A percentile compares a stretch with the other conserved stretches of the same genome.
Conservation (phyloP, 1,140 invertebrate genomes). For the Glomeris maerens region DNA sequence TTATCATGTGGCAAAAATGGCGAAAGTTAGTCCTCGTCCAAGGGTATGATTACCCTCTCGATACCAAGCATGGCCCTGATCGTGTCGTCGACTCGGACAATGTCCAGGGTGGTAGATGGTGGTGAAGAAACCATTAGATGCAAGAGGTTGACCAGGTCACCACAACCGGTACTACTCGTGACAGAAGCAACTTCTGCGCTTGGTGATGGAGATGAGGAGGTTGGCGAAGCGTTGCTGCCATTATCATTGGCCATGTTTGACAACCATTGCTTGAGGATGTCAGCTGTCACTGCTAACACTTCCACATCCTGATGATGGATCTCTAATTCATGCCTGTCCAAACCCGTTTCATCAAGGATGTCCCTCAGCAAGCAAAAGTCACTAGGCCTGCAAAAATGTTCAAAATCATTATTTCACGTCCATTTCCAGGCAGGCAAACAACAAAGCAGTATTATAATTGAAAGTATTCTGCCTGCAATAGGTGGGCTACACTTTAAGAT, state of each 20-base stretch:
- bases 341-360: not conserved
- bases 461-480: no score
- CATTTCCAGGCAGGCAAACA: not conserved
- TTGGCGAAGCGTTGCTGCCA: no score
- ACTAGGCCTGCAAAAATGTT: not conserved
- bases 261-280: no score
- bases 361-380: not conserved
- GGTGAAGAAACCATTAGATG: not conserved
- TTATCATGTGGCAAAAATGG: no score
- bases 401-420: no score
- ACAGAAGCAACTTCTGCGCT: not conserved
- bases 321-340: not conserved
- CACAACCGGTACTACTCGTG: not conserved
- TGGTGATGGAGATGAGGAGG: no score
- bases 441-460: conserved; percentile 1
- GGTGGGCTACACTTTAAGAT: no score
- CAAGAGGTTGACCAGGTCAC: no score
- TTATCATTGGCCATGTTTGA: no score
- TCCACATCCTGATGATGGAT: not conserved
- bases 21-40: not conserved
- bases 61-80: not conserved
- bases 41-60: not conserved
- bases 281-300: not conserved
- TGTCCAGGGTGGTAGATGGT: not conserved
- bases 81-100: not conserved